A percentile compares a stretch with the other conserved stretches of the same genome.
These are phyloP conservation scores for Gephyroberyx darwinii DNA, from an alignment of 2,797 vertebrate species.

Conservation along the genomic window DNA sequence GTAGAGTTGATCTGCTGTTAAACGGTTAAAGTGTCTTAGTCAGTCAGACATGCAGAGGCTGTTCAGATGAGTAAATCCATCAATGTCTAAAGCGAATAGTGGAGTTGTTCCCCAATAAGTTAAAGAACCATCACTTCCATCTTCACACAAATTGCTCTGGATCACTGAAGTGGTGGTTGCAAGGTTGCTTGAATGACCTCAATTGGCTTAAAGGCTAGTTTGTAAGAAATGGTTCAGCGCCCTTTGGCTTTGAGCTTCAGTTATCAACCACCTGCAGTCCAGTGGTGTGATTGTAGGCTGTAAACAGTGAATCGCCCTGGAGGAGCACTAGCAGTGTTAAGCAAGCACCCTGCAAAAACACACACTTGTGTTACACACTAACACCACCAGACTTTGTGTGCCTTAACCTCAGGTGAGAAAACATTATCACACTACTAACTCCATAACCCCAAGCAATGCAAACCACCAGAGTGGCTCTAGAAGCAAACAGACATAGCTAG, in stretches of 20 bases:
- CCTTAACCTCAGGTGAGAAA: constrained; percentile 31
- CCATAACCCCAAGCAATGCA: constrained; percentile 5
- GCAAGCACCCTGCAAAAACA: constrained; percentile 15
- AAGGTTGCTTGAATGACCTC: constrained; percentile 28
- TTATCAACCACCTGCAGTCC: constrained; percentile 26
- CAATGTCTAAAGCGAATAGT: background rate
- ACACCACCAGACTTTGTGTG: constrained; percentile 8
- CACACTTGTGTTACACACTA: constrained; percentile 30
- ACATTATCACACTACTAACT: constrained; percentile 22
- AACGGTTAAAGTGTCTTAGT: constrained; percentile 47
- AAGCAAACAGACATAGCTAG: constrained; percentile 25
- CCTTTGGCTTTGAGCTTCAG: constrained; percentile 24
- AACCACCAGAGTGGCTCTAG: constrained; percentile 17
- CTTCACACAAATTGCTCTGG: constrained; percentile 13
- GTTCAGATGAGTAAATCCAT: constrained; percentile 39
- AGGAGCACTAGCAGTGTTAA: background rate
- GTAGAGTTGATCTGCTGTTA: constrained; percentile 63
- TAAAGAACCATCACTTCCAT: constrained; percentile 10
- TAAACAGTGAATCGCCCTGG: constrained; percentile 39
- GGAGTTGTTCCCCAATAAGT: constrained; percentile 7
- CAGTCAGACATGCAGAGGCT: constrained; percentile 37
- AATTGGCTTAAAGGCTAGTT: constrained; percentile 28
- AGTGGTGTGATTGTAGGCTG: constrained; percentile 39
- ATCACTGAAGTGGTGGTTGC: constrained; percentile 12
- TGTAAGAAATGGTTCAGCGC: constrained; percentile 36